Base-by-base conservation (phyloP, 2,888 invertebrate genomes). In the Eledona agricola region DNA sequence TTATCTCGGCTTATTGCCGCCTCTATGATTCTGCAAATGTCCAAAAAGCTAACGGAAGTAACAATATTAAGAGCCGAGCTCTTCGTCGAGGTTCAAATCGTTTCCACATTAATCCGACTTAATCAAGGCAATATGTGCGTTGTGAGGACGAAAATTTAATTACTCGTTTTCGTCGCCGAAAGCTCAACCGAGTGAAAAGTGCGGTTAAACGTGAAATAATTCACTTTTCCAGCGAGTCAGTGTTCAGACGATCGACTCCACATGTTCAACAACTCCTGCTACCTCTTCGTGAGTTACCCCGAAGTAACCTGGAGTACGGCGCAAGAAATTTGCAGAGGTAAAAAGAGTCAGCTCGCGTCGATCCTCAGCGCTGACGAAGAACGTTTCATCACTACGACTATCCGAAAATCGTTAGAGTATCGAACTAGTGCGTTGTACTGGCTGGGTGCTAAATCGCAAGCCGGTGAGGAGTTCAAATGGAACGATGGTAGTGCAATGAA, bases 281-380 rank as follows among this genome's bases (percentile, higher is more conserved):
- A 89, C 76, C 80, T 90, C 4, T 84, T 89, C 72, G 86, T 88
- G 22, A 86, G 87, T 15, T 88, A 87, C 69, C 90, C 90, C 2
- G 85, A 85, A 71, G 88, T 88, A 1, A 86, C 87, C 3, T 90
- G 90, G 90, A 74, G 77, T 51, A 85, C 84, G 2, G 86, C 86
- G 1, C 80, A 81, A 60, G 82, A 85, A 64, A 86, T 89, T 3
- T 90, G 90, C 70, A 80, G 81, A 57, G 87, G 88, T 4, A 81
- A 88, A 53, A 86, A 85, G 75, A 87, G 87, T 64, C 83, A 85
- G 60, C 77, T 90, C 22, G 82, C 88, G 1, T 87, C 88, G 23
- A 80, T 89, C 15, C 79, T 84, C 46, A 83, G 86, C 2, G 71
- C 81, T 0, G 87, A 87, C 51, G 89, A 90, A 69, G 85, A 88